Percentiles rank a stretch among this genome's conserved stretches.
These are phyloP conservation scores for Venustoraphidia nigricollis DNA, from an alignment of 2,888 invertebrate species.

Conservation along the genomic window DNA sequence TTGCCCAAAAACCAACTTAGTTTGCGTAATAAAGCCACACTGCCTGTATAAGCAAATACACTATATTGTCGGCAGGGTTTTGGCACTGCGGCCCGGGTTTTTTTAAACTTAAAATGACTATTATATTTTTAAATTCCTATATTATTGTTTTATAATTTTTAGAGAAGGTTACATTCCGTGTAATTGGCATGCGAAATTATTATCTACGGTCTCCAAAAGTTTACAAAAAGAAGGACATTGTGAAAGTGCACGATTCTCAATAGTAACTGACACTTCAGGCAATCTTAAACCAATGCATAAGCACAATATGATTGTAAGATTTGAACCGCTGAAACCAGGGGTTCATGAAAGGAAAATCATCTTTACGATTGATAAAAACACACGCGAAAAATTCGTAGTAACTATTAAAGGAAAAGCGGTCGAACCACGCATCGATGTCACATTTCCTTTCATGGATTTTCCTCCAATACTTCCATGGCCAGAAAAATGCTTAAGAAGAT, in stretches of 20 bases:
- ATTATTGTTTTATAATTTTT: constrained; percentile 6
- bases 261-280: constrained; percentile 29
- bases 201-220: constrained; percentile 6
- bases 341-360: constrained; percentile 19
- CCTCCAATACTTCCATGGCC: constrained; percentile 47
- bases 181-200: constrained; percentile 31
- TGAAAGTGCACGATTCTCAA: constrained; percentile 17
- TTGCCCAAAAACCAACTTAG: too few relatives aligned
- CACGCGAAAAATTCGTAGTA: constrained; percentile 28
- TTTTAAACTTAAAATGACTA: constrained; percentile 3
- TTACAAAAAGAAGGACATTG: constrained; percentile 10
- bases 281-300: constrained; percentile 33
- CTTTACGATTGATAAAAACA: constrained; percentile 33
- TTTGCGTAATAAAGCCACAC: too few relatives aligned
- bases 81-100: too few relatives aligned
- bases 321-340: constrained; percentile 37
- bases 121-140: not conserved
- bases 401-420: constrained; percentile 35
- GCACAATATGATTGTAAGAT: constrained; percentile 36
- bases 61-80: too few relatives aligned
- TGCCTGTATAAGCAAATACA: too few relatives aligned
- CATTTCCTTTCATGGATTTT: constrained; percentile 36
- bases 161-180: constrained; percentile 38
- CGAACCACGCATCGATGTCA: constrained; percentile 34
- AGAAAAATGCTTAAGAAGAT: constrained; percentile 35